Evolutionary conservation across 2,888 invertebrate genomes (phyloP).

Genomic region (Dendrolimus houi): DNA sequence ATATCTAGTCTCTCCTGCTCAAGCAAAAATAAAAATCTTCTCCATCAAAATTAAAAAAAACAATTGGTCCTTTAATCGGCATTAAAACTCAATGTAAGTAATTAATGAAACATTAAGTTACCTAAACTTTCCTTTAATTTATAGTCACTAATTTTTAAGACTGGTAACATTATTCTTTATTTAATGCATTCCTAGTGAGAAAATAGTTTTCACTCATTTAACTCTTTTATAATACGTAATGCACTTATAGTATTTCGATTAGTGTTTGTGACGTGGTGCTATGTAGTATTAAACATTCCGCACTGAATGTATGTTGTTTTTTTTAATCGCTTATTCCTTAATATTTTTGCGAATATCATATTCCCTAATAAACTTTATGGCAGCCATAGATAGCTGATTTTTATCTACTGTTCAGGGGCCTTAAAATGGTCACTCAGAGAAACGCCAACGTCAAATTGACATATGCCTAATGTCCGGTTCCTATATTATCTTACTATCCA

Average conservation of each 20-base stretch:
- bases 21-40: background rate
- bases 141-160: slow-evolving; percentile 30
- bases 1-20: slow-evolving; percentile 15
- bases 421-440: no score
- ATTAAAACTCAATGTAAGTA: no score
- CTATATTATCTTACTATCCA: no score
- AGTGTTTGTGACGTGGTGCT: slow-evolving; percentile 9
- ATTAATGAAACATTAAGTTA: no score
- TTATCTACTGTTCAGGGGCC: no score
- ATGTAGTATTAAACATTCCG: slow-evolving; percentile 41
- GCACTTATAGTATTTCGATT: slow-evolving; percentile 4
- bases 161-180: slow-evolving; percentile 19
- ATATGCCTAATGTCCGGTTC: no score
- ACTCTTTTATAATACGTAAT: slow-evolving; percentile 11
- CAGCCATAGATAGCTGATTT: no score
- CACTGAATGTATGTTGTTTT: slow-evolving; percentile 30
- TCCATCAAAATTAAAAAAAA: no score
- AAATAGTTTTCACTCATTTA: slow-evolving; percentile 1
- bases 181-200: slow-evolving; percentile 5
- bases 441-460: no score
- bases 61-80: no score
- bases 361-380: no score
- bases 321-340: slow-evolving; percentile 5
- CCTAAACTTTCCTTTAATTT: slow-evolving; percentile 11
- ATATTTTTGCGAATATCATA: no score